Evolutionary conservation across 2,113 vertebrate species (phyloP).

Genomic region (Glaucomys volans): DNA sequence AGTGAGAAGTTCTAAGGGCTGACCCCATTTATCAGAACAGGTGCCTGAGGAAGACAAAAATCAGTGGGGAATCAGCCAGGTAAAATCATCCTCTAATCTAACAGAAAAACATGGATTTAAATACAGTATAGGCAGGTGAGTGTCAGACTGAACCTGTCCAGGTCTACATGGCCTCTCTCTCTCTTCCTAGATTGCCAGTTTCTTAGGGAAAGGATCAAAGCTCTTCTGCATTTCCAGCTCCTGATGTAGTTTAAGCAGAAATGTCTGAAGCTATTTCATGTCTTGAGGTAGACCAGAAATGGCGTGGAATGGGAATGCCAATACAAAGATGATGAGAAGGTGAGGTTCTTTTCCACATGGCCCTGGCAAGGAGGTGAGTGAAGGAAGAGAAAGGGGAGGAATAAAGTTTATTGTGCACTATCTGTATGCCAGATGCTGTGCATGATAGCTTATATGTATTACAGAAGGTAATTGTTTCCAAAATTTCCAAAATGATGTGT

Average conservation of each 20-base stretch:
- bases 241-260: not conserved
- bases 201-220: not conserved
- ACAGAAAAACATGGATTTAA: not conserved
- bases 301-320: not conserved
- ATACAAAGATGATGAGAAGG: not conserved
- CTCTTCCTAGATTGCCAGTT: not conserved
- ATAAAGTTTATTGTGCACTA: not conserved
- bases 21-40: not conserved
- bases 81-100: not conserved
- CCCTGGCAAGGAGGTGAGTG: not conserved
- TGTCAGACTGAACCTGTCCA: not conserved
- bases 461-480: not conserved
- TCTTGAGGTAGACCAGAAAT: not conserved
- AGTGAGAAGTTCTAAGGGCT: not conserved
- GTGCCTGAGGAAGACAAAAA: not conserved
- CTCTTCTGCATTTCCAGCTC: not conserved
- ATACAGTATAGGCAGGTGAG: not conserved
- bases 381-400: not conserved
- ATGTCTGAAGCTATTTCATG: not conserved
- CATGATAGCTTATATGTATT: not conserved
- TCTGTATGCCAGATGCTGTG: not conserved
- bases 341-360: not conserved
- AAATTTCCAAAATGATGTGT: conserved; percentile 36
- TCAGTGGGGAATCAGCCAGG: not conserved
- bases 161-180: not conserved